A percentile compares a stretch with the other conserved stretches of the same genome.
phyloP scores from a whole-genome alignment of 2,797 vertebrate species.

The Liasis olivaceus region DNA sequence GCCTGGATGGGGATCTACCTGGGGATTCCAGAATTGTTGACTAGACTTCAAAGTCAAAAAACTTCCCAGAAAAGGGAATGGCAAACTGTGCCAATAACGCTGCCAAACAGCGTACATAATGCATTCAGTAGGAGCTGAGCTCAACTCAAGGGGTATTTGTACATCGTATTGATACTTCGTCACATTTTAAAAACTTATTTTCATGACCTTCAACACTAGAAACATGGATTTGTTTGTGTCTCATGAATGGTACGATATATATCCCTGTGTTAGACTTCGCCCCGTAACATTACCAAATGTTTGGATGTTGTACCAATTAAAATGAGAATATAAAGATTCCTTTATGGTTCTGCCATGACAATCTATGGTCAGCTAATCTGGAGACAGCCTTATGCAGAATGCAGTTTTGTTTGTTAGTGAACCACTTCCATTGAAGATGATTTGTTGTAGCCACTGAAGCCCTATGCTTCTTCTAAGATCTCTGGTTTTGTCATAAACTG shows the following conservation, averaged over 20 bases:
- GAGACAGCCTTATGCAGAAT: not conserved
- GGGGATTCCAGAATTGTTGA: not conserved
- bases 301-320: not conserved
- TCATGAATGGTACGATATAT: not conserved
- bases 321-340: not conserved
- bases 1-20: not conserved
- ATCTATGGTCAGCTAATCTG: not conserved
- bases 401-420: not conserved
- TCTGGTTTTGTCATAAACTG: not conserved
- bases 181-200: not conserved
- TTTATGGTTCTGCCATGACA: not conserved
- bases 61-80: not conserved
- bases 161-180: no score
- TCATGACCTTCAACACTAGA: not conserved
- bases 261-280: not conserved
- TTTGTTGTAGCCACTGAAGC: not conserved
- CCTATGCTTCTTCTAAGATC: not conserved
- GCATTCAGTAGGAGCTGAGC: not conserved
- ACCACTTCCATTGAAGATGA: not conserved
- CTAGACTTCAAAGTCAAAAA: not conserved
- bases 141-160: no score
- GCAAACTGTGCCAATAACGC: not conserved
- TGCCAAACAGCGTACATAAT: not conserved
- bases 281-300: not conserved
- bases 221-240: not conserved